phyloP scores from a whole-genome alignment of 2,113 vertebrate species.

The Cinclus cinclus region DNA sequence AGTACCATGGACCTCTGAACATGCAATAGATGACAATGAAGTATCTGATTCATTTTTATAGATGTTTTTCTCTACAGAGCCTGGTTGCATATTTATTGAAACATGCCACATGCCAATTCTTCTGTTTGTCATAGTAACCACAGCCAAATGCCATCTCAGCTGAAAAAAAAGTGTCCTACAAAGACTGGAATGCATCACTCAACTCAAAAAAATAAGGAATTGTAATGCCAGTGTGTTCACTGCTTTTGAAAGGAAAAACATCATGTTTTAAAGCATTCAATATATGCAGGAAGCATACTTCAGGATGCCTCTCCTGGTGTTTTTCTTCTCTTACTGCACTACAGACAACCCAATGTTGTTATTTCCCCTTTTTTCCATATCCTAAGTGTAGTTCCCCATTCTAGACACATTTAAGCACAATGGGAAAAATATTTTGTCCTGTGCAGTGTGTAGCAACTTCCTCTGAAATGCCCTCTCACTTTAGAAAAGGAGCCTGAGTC shows the following conservation, averaged over 20 bases:
- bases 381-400: slow-evolving; percentile 54
- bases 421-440: slow-evolving; percentile 21
- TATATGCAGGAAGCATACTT: slow-evolving; percentile 67
- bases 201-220: slow-evolving; percentile 2
- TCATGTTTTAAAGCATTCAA: slow-evolving; percentile 69
- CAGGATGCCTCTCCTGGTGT: slow-evolving; percentile 49
- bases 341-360: slow-evolving; percentile 64
- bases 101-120: neutral
- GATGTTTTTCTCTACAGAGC: slow-evolving; percentile 3
- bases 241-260: slow-evolving; percentile 70
- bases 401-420: slow-evolving; percentile 55
- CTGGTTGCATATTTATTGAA: neutral
- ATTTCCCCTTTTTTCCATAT: slow-evolving; percentile 57
- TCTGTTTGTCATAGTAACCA: slow-evolving; percentile 44
- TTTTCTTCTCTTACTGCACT: slow-evolving; percentile 60
- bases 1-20: slow-evolving; percentile 63
- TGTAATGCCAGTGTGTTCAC: slow-evolving; percentile 27
- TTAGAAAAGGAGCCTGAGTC: neutral
- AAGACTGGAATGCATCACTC: slow-evolving; percentile 67
- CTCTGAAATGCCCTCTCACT: neutral
- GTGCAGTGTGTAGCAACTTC: slow-evolving; percentile 31
- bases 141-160: slow-evolving; percentile 38
- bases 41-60: neutral
- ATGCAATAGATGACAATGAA: neutral
- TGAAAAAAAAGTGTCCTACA: neutral